Evolutionary conservation across 1,140 invertebrate species (phyloP).

Genomic region (Arctopsyche grandis): DNA sequence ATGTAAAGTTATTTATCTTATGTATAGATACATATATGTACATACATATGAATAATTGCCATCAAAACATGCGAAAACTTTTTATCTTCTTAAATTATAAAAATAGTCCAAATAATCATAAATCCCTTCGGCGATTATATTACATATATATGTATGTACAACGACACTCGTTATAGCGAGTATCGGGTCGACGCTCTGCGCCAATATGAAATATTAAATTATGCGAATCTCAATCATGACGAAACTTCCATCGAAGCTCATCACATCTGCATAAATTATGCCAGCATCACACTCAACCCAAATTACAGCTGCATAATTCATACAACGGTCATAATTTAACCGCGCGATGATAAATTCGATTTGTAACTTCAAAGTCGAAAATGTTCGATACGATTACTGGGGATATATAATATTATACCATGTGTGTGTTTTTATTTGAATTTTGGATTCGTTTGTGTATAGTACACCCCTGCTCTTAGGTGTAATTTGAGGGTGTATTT

Average conservation of each 20-base stretch:
- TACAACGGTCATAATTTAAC: background rate
- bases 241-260: slow-evolving; percentile 27
- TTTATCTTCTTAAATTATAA: too few species aligned
- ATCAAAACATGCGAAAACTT: too few species aligned
- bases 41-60: background rate
- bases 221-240: slow-evolving; percentile 30
- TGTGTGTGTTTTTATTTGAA: background rate
- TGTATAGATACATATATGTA: background rate
- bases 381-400: background rate
- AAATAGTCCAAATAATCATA: too few species aligned
- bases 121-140: too few species aligned
- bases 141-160: too few species aligned
- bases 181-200: background rate
- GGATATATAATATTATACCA: background rate
- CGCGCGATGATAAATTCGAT: background rate
- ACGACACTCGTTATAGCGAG: slow-evolving; percentile 19
- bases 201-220: slow-evolving; percentile 27
- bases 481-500: background rate
- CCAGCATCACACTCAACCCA: slow-evolving; percentile 17
- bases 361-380: background rate
- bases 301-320: slow-evolving; percentile 18
- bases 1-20: background rate
- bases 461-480: background rate
- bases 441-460: background rate
- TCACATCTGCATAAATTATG: slow-evolving; percentile 28